Conservation (phyloP, 1,140 invertebrate species). For the Papilio polyxenes region DNA sequence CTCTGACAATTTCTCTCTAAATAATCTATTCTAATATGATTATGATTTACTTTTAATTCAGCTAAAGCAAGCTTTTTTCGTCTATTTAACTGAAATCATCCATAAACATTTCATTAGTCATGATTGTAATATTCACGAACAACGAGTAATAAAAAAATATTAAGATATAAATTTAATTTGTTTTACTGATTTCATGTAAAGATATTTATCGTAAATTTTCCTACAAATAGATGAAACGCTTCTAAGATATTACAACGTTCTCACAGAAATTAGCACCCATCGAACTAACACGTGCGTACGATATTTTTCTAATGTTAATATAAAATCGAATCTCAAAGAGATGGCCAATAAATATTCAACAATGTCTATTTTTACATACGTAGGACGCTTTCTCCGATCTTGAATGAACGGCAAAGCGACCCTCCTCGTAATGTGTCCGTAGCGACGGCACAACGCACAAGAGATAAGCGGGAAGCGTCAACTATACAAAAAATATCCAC, state of each 20-base stretch:
- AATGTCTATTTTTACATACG: constrained; percentile 78
- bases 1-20: no score
- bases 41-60: no score
- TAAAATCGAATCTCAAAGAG: constrained; percentile 75
- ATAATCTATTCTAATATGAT: no score
- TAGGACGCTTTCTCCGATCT: constrained; percentile 75
- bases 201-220: constrained; percentile 18
- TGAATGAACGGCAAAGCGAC: constrained; percentile 74
- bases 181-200: neutral
- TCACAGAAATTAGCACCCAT: constrained; percentile 58
- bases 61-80: no score
- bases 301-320: constrained; percentile 76
- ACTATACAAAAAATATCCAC: neutral
- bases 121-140: neutral
- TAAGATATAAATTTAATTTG: neutral
- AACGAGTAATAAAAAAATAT: neutral
- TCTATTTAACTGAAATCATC: no score
- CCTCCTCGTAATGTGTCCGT: constrained; percentile 71
- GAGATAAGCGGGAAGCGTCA: constrained; percentile 31
- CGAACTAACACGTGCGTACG: constrained; percentile 61
- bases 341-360: constrained; percentile 74
- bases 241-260: constrained; percentile 29
- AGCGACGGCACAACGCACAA: constrained; percentile 43
- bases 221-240: constrained; percentile 29
- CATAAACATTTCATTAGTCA: neutral